Evolutionary conservation across 2,888 invertebrate species (phyloP).

Genomic region (Galeruca laticollis): DNA sequence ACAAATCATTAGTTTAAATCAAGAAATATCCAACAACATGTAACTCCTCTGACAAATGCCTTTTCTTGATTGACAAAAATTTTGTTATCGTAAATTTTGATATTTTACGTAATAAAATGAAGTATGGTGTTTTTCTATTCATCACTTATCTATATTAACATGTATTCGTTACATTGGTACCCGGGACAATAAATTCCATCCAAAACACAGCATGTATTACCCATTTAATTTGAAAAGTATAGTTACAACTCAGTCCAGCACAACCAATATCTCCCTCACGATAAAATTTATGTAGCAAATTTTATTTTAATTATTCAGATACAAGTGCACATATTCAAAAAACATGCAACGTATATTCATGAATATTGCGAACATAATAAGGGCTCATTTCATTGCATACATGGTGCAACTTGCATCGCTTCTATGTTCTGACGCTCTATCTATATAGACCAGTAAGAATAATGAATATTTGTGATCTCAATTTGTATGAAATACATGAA

Average conservation of each 20-base stretch:
- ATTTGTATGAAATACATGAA: no score
- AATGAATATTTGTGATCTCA: background rate
- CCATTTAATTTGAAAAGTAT: conserved; percentile 12
- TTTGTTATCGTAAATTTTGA: background rate
- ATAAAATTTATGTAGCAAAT: conserved; percentile 50
- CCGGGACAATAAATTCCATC: conserved; percentile 8
- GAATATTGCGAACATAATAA: conserved; percentile 55
- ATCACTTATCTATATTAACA: background rate
- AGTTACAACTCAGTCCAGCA: conserved; percentile 22
- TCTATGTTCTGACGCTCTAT: conserved; percentile 43
- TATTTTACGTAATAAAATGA: background rate
- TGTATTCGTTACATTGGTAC: background rate
- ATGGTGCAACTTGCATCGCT: conserved; percentile 51
- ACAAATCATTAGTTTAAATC: no score
- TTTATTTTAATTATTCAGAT: conserved; percentile 54
- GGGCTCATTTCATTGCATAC: conserved; percentile 56
- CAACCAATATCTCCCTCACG: conserved; percentile 44
- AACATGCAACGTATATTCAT: conserved; percentile 55
- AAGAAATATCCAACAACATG: no score
- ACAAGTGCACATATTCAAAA: conserved; percentile 52
- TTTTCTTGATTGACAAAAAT: no score
- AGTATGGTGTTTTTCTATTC: background rate
- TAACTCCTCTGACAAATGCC: no score
- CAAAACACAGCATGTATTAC: conserved; percentile 18
- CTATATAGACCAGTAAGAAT: conserved; percentile 23